Evolutionary conservation across 2,888 invertebrate genomes (phyloP), one percentile per base, ranked within the genome.

Genomic region (Masnerella sp.): DNA sequence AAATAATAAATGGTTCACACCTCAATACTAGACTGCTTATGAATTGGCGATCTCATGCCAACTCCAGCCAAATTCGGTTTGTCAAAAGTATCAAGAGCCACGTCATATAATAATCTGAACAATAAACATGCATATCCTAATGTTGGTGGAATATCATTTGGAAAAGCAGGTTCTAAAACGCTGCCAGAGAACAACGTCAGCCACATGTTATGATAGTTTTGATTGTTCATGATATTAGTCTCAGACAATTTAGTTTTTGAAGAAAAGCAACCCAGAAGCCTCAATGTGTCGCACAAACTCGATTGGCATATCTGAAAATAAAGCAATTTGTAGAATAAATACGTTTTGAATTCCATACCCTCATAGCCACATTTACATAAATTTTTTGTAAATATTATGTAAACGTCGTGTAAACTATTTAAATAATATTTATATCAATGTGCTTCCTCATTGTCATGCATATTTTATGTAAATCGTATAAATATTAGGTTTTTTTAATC

Each of bases 31-130:
- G 90, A 89, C 83, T 92, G 92, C 76, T 92, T 88, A 0, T 86
- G 88, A 79, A 91, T 91, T 0, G 92, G 92, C 0, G 93, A 92
- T 81, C 91, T 91, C 15, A 92, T 90, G 67, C 91, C 91, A 18
- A 93, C 90, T 45, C 88, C 86, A 20, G 91, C 91, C 77, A 93
- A 89, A 61, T 92, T 93, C 0, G 94, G 95, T 88, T 95, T 95
- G 85, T 99, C 99, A 88, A 97, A 98, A 40, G 96, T 93, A 88
- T 99, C 99, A 77, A 98, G 90, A 0, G 98, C 96, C 82, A 98
- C 95, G 88, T 99, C 98, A 85, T 99, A 98, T 11, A 99, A 89
- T 56, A 97, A 89, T 64, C 98, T 91, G 79, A 97, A 90, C 43
- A 98, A 91, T 42, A 96, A 90, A 83, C 96, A 95, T 0, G 95